These are phyloP conservation scores for Hemicentrotus pulcherrimus DNA, from an alignment of 35 echinoderm and acorn worm species.

Conservation along the genomic window DNA sequence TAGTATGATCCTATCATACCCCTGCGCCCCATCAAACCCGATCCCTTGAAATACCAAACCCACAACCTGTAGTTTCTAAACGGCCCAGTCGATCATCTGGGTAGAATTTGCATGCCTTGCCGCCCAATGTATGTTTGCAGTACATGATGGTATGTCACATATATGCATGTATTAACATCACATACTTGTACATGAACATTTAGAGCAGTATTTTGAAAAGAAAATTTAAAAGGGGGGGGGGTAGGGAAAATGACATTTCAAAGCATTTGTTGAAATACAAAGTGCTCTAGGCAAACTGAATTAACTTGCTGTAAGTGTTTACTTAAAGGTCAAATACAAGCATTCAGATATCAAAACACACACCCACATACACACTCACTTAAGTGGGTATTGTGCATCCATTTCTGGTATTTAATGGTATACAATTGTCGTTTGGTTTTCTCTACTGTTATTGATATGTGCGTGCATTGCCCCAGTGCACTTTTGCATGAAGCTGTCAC, in stretches of 20 bases:
- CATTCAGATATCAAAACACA: too few relatives aligned
- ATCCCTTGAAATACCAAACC: conserved; percentile 11
- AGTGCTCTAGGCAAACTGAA: too few relatives aligned
- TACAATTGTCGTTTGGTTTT: not conserved
- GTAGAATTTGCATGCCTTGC: not conserved
- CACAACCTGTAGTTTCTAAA: conserved; percentile 12
- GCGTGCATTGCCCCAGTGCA: not conserved
- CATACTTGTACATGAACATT: not conserved
- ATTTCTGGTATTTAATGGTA: not conserved
- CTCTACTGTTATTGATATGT: not conserved
- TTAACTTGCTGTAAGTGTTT: too few relatives aligned
- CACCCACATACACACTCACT: not conserved
- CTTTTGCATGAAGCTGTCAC: not conserved
- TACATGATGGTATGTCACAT: not conserved
- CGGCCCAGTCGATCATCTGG: not conserved
- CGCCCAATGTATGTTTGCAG: not conserved
- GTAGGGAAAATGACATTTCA: too few relatives aligned
- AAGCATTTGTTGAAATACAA: too few relatives aligned
- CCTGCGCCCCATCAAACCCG: not conserved
- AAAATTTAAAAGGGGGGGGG: too few relatives aligned
- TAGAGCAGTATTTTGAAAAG: too few relatives aligned
- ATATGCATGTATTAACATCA: not conserved
- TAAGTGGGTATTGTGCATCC: not conserved
- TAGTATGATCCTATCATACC: not conserved
- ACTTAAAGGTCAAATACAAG: too few relatives aligned